A percentile compares a stretch with the other conserved stretches of the same genome.
Evolutionary conservation across 2,113 vertebrate genomes (phyloP).

Genomic region (Empidonax alnorum): DNA sequence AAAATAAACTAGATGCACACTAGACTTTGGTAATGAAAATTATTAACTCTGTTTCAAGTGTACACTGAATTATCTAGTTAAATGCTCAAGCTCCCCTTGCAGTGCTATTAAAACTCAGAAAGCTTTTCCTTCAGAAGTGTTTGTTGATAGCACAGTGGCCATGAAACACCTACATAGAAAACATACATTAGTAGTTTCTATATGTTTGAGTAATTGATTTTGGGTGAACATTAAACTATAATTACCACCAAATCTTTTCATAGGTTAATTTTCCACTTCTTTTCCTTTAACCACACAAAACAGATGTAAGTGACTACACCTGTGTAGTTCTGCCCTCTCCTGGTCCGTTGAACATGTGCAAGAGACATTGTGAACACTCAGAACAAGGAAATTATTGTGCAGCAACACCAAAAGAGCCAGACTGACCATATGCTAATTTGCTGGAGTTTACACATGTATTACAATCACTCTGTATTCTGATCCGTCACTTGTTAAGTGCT

Average conservation of each 20-base stretch:
- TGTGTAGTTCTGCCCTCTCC: constrained; percentile 53
- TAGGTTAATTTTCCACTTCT: background rate
- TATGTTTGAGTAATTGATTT: background rate
- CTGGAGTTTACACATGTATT: background rate
- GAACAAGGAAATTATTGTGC: accelerated
- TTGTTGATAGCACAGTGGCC: background rate
- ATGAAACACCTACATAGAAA: background rate
- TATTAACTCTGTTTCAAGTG: background rate
- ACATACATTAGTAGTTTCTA: background rate
- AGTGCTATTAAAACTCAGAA: background rate
- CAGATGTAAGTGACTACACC: background rate
- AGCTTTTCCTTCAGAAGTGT: background rate
- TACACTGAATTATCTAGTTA: background rate
- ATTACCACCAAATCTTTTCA: background rate
- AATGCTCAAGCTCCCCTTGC: background rate
- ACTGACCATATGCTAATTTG: background rate
- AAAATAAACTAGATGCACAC: background rate
- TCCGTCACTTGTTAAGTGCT: background rate
- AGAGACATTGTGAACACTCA: accelerated
- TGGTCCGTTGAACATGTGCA: background rate
- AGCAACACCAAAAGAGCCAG: background rate
- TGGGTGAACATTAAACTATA: background rate
- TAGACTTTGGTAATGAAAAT: background rate
- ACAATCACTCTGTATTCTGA: background rate
- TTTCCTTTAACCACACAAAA: accelerated